These are phyloP conservation scores for Pollicipes pollicipes DNA, from an alignment of 1,140 invertebrate species.

Conservation along the genomic window DNA sequence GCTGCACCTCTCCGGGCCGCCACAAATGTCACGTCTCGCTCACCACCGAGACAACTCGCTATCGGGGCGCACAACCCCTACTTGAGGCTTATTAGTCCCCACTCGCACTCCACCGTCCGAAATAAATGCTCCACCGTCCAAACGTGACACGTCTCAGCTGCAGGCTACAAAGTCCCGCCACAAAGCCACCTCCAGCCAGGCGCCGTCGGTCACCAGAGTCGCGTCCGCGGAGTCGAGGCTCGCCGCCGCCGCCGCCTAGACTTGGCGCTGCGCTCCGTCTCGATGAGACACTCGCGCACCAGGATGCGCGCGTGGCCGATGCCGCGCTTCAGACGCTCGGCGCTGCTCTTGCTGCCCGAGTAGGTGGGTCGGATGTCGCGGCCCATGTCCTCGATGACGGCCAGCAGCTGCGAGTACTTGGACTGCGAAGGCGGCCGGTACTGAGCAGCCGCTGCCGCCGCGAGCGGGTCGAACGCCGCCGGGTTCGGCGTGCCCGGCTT, in stretches of 20 bases:
- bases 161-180: background rate
- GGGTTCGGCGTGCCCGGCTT: background rate
- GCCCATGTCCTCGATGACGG: conserved; percentile 91
- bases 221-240: too few relatives aligned
- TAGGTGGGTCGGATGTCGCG: conserved; percentile 94
- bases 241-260: background rate
- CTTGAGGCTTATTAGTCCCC: too few relatives aligned
- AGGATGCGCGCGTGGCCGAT: conserved; percentile 87
- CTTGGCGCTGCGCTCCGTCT: conserved; percentile 52
- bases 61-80: too few relatives aligned
- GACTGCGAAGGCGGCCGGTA: conserved; percentile 28
- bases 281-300: conserved; percentile 85
- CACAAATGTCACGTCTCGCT: background rate
- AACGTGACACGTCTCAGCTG: too few relatives aligned
- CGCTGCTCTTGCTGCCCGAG: conserved; percentile 78
- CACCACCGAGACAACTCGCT: background rate
- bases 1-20: too few relatives aligned
- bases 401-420: conserved; percentile 83
- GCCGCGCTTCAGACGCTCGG: conserved; percentile 79
- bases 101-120: too few relatives aligned
- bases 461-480: background rate
- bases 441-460: conserved; percentile 3
- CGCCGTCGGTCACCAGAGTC: too few relatives aligned
- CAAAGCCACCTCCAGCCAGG: background rate
- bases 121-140: background rate